These are phyloP conservation scores for Mesocentrotus franciscanus DNA, from an alignment of 53 echinoderm and acorn worm genomes.

Conservation along the genomic window DNA sequence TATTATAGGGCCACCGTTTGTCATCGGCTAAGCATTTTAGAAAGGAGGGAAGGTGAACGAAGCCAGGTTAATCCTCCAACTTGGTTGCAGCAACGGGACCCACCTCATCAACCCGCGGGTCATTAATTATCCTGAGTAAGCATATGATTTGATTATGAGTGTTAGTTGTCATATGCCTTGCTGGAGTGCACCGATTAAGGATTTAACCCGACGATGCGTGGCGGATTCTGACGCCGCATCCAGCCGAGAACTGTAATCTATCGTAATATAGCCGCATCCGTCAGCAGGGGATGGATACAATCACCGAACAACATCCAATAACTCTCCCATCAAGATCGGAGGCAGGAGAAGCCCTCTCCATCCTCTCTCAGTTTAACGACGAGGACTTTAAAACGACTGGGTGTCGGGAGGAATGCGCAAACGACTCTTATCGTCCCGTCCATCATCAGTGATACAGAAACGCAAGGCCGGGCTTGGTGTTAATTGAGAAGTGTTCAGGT, in stretches of 20 bases:
- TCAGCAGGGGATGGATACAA: conserved; percentile 35
- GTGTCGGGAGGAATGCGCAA: conserved; percentile 30
- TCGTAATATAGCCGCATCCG: conserved; percentile 21
- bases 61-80: not conserved
- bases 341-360: not conserved
- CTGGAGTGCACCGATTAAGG: conserved; percentile 38
- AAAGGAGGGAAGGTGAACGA: not conserved
- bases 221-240: conserved; percentile 25
- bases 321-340: not conserved
- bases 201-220: conserved; percentile 32
- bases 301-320: not conserved
- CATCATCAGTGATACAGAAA: not conserved
- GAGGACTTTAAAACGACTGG: not conserved
- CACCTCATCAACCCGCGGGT: not conserved
- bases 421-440: not conserved
- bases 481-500: not conserved
- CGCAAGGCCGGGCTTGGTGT: not conserved
- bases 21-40: not conserved
- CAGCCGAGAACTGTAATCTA: not conserved
- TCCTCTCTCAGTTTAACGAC: not conserved
- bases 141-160: conserved; percentile 52
- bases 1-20: not conserved
- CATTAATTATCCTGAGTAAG: conserved; percentile 47
- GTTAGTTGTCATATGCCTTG: conserved; percentile 25
- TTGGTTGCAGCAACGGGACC: not conserved